Evolutionary conservation across 2,888 invertebrate genomes (phyloP).

Genomic region (Brachylomia viminalis): DNA sequence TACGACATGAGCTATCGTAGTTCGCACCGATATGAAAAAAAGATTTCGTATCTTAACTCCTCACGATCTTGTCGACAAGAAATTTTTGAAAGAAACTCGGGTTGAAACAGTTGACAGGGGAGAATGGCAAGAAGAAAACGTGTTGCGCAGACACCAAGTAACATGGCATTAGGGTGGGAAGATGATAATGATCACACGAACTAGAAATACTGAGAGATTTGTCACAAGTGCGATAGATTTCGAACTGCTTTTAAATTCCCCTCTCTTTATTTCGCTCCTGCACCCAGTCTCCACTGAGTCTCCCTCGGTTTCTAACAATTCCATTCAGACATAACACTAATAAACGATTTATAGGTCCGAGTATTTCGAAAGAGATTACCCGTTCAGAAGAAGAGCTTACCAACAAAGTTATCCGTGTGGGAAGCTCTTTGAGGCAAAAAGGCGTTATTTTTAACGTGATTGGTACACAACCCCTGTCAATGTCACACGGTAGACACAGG

Average conservation of each 20-base stretch:
- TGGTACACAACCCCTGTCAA: slow-evolving; percentile 73
- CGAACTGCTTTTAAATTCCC: not conserved
- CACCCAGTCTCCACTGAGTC: not conserved
- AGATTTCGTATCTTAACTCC: not conserved
- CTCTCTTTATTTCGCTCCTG: not conserved
- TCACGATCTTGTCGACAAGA: not conserved
- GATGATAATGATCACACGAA: too few species aligned
- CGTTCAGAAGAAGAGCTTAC: slow-evolving; percentile 26
- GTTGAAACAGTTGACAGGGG: too few species aligned
- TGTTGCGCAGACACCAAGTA: too few species aligned
- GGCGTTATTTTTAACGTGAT: slow-evolving; percentile 67
- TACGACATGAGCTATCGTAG: not conserved
- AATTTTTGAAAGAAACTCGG: not conserved
- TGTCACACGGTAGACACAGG: slow-evolving; percentile 64
- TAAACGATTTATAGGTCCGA: not conserved
- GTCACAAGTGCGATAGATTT: not conserved
- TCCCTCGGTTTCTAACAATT: not conserved
- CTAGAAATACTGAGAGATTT: not conserved
- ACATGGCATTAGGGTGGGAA: too few species aligned
- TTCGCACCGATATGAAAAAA: not conserved
- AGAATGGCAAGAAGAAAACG: too few species aligned
- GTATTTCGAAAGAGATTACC: slow-evolving; percentile 36
- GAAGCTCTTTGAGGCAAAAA: slow-evolving; percentile 56
- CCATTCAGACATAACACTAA: not conserved
- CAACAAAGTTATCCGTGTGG: slow-evolving; percentile 29